These are phyloP conservation scores for Amphilophus citrinellus DNA, from an alignment of 2,113 vertebrate genomes.

Conservation along the genomic window DNA sequence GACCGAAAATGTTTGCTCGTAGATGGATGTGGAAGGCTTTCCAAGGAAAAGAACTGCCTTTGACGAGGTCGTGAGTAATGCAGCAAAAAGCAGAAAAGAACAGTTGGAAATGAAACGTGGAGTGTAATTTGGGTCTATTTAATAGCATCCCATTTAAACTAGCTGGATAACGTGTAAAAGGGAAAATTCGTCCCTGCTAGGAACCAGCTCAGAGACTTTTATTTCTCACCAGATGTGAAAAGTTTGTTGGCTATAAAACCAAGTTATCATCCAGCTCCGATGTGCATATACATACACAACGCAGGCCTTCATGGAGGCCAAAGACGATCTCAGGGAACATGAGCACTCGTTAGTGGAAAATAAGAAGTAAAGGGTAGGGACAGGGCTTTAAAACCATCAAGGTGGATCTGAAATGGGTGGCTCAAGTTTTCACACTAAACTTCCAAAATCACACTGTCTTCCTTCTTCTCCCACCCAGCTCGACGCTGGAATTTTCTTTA, in stretches of 20 bases:
- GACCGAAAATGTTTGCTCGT: background rate
- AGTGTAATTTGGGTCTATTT: conserved; percentile 22
- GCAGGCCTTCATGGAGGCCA: conserved; percentile 35
- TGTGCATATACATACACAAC: background rate
- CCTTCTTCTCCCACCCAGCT: background rate
- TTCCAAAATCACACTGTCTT: conserved; percentile 11
- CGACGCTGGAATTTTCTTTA: conserved; percentile 13
- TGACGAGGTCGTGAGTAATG: conserved; percentile 29
- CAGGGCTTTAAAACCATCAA: conserved; percentile 9
- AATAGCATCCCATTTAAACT: conserved; percentile 43
- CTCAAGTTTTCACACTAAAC: conserved; percentile 53
- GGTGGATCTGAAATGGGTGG: conserved; percentile 63
- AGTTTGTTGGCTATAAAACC: background rate
- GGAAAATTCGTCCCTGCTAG: conserved; percentile 36
- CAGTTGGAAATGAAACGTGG: conserved; percentile 44
- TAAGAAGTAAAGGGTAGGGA: background rate
- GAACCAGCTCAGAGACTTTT: conserved; percentile 35
- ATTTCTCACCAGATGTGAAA: conserved; percentile 41
- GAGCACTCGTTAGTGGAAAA: conserved; percentile 5
- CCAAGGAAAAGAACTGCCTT: conserved; percentile 13
- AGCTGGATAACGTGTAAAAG: conserved; percentile 49
- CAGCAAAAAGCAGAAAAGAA: conserved; percentile 32
- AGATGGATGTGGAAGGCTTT: background rate
- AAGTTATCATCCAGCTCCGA: conserved; percentile 7
- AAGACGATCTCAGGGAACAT: conserved; percentile 45